Percentiles rank a stretch among this genome's conserved stretches.
Conservation (phyloP, 2,113 vertebrate genomes). For the Malurus alboscapulatus region DNA sequence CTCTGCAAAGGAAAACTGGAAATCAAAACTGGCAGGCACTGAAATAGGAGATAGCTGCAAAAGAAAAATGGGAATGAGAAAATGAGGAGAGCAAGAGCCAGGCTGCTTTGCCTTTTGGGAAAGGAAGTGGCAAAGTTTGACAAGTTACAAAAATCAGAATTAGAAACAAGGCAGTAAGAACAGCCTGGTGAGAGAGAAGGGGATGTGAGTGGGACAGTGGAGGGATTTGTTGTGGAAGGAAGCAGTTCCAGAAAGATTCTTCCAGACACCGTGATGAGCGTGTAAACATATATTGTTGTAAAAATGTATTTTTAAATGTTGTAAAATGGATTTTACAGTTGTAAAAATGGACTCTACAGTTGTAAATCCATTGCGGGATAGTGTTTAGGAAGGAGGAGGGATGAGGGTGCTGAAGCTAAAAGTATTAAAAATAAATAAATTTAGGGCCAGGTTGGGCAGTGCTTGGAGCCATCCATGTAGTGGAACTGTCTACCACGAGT, state of each 20-base stretch:
- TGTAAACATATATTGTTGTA: too few species aligned
- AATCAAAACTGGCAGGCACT: background rate
- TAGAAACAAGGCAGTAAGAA: background rate
- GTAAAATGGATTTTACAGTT: background rate
- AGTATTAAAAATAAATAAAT: background rate
- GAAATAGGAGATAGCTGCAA: background rate
- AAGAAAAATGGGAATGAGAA: background rate
- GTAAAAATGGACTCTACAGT: background rate
- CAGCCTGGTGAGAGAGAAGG: background rate
- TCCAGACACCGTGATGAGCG: too few species aligned
- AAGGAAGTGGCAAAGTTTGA: background rate
- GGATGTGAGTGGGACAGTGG: background rate
- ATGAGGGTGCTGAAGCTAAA: background rate
- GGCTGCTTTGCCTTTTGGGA: background rate
- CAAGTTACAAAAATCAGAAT: fast-evolving
- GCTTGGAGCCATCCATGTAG: background rate
- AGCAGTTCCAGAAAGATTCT: background rate
- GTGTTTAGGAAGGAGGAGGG: background rate
- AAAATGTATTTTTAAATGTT: too few species aligned
- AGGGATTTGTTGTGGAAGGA: background rate
- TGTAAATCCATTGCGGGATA: background rate
- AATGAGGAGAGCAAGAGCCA: background rate
- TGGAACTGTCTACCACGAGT: background rate
- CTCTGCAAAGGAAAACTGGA: background rate
- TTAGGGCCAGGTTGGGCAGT: background rate